Percentiles rank a stretch among this genome's conserved stretches.
Evolutionary conservation across 2,888 invertebrate species (phyloP).

Genomic region (Diarsia mendica): DNA sequence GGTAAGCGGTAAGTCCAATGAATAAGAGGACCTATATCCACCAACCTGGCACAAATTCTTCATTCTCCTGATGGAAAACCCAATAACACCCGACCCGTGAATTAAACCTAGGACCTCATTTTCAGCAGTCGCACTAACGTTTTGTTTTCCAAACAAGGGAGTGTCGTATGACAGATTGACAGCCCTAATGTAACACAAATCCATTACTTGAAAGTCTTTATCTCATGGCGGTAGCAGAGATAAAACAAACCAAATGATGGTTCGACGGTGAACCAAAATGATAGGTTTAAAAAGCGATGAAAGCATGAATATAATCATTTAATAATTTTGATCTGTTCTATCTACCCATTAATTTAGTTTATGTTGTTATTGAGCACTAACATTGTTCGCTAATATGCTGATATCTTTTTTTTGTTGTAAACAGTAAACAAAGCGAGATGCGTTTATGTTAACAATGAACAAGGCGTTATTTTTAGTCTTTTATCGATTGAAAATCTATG

Average conservation of each 20-base stretch:
- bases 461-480: slow-evolving; percentile 18
- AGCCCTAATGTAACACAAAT: slow-evolving; percentile 40
- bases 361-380: slow-evolving; percentile 55
- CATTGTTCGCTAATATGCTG: slow-evolving; percentile 28
- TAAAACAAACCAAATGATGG: slow-evolving; percentile 68
- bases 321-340: slow-evolving; percentile 61
- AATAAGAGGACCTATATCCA: neutral
- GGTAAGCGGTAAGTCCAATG: neutral
- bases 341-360: slow-evolving; percentile 66
- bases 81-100: neutral
- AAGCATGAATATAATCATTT: slow-evolving; percentile 73
- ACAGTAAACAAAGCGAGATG: slow-evolving; percentile 19
- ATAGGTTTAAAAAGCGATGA: slow-evolving; percentile 68
- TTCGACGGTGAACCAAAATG: slow-evolving; percentile 68
- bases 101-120: neutral
- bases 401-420: slow-evolving; percentile 24
- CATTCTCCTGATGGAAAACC: neutral
- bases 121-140: neutral
- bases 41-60: neutral
- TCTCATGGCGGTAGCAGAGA: slow-evolving; percentile 69
- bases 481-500: neutral
- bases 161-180: neutral
- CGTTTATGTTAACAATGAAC: slow-evolving; percentile 30
- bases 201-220: slow-evolving; percentile 62
- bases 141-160: neutral